These are phyloP conservation scores for Liasis olivaceus DNA, from an alignment of 2,797 vertebrate species.

Conservation along the genomic window DNA sequence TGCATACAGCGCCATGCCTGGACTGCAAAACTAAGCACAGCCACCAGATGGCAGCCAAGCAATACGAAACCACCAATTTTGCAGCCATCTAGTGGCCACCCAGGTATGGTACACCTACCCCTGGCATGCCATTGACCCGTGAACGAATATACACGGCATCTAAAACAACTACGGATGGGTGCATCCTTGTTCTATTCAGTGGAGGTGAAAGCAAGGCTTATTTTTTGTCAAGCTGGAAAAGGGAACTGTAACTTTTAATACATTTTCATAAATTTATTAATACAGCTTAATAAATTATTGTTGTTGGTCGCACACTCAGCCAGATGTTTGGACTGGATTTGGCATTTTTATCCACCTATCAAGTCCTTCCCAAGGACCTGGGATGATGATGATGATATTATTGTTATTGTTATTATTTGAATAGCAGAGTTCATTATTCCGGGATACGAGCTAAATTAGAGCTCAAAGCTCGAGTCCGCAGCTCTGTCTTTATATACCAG, in stretches of 20 bases:
- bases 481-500: no score
- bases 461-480: neutral
- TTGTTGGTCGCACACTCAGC: no score
- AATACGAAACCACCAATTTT: neutral
- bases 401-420: neutral
- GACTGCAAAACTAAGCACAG: no score
- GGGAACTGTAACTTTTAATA: neutral
- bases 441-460: neutral
- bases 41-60: neutral
- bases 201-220: neutral
- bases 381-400: no score
- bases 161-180: neutral
- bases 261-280: neutral
- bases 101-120: neutral
- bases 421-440: neutral
- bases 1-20: no score
- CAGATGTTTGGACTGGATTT: no score
- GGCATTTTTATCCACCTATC: no score
- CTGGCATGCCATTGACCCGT: neutral
- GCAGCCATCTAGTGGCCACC: neutral
- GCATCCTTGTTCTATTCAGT: neutral
- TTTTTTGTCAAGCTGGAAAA: neutral
- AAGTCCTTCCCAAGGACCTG: no score
- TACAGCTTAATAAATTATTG: neutral
- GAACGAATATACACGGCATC: no score